Evolutionary conservation across 2,113 vertebrate genomes (phyloP).

Genomic region (Apodemus speciosus): DNA sequence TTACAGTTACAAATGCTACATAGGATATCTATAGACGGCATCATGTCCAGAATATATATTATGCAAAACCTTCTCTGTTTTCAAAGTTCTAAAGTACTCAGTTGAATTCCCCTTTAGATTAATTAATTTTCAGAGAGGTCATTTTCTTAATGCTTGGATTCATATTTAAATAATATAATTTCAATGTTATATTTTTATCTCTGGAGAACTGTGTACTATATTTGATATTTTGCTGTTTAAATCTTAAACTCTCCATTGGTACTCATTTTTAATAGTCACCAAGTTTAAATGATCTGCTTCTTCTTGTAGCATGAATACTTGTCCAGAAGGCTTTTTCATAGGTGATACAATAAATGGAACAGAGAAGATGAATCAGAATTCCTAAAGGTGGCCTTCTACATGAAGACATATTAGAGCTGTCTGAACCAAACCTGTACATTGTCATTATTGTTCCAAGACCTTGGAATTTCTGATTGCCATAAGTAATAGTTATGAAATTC

Average conservation of each 20-base stretch:
- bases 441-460: background rate
- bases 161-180: slow-evolving; percentile 39
- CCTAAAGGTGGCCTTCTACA: background rate
- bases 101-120: background rate
- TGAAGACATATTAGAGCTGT: slow-evolving; percentile 1
- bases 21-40: background rate
- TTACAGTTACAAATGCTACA: slow-evolving; percentile 14
- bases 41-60: background rate
- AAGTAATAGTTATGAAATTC: background rate
- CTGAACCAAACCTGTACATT: slow-evolving; percentile 19
- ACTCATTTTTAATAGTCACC: slow-evolving; percentile 18
- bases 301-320: background rate
- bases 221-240: slow-evolving; percentile 38
- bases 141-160: background rate
- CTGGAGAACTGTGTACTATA: slow-evolving; percentile 1
- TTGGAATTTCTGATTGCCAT: background rate
- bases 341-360: background rate
- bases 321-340: slow-evolving; percentile 35
- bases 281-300: slow-evolving; percentile 23
- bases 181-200: slow-evolving; percentile 40
- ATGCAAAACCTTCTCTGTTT: slow-evolving; percentile 38
- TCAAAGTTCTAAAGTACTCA: slow-evolving; percentile 34
- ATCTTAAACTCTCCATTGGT: slow-evolving; percentile 42
- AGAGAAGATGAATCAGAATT: background rate
- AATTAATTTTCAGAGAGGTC: background rate